Percentiles rank a stretch among this genome's conserved stretches.
Conservation (phyloP, 2,113 vertebrate species). For the Hippocampus guttulatus region DNA sequence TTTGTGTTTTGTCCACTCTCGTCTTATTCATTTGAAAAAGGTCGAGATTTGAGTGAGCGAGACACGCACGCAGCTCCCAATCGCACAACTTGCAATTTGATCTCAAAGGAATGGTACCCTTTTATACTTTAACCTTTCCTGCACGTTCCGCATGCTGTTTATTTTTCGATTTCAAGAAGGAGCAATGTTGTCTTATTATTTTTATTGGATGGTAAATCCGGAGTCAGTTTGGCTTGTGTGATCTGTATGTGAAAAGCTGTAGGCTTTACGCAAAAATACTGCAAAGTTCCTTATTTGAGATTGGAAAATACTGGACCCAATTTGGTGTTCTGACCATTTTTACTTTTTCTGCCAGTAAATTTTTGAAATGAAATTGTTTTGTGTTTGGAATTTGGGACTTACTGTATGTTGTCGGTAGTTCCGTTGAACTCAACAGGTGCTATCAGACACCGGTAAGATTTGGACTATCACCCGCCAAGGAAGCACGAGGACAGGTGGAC, state of each 20-base stretch:
- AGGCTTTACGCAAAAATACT: background rate
- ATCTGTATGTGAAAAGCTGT: background rate
- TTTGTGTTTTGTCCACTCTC: no score
- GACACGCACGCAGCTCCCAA: background rate
- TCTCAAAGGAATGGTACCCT: background rate
- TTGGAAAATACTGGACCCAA: constrained; percentile 1
- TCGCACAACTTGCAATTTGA: background rate
- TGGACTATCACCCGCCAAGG: constrained; percentile 19
- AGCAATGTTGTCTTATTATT: background rate
- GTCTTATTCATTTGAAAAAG: constrained; percentile 4
- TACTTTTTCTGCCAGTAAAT: background rate
- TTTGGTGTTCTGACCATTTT: background rate
- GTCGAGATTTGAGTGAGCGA: background rate
- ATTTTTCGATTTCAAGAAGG: constrained; percentile 13
- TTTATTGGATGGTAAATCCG: background rate
- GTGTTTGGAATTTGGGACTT: background rate
- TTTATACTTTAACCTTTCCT: constrained; percentile 25
- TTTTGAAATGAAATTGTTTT: background rate
- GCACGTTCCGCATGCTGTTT: constrained; percentile 42
- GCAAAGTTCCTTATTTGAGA: no score
- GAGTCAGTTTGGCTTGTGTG: background rate
- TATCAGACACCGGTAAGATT: constrained; percentile 14
- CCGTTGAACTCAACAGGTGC: background rate
- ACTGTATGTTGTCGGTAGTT: no score
- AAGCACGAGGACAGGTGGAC: constrained; percentile 19